Percentiles rank a stretch among this genome's conserved stretches.
Evolutionary conservation across 2,113 vertebrate species (phyloP).

Genomic region (Myocastor coypus): DNA sequence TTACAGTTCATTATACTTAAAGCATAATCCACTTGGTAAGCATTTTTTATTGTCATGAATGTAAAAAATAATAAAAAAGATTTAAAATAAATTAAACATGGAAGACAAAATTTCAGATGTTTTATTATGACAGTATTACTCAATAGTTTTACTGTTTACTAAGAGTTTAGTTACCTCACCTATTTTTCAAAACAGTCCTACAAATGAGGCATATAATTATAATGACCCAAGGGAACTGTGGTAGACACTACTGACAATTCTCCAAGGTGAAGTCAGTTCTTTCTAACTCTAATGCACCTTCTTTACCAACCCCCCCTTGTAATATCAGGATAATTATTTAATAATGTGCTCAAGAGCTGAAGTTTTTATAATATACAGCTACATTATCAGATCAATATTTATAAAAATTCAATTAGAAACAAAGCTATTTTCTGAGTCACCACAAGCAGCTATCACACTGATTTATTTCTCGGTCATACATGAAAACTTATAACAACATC

Average conservation of each 20-base stretch:
- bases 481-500: constrained; percentile 66
- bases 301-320: background rate
- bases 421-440: constrained; percentile 77
- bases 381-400: constrained; percentile 36
- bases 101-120: background rate
- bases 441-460: constrained; percentile 56
- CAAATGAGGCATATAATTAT: background rate
- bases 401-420: constrained; percentile 65
- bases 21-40: background rate
- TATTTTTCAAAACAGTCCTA: constrained; percentile 25
- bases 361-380: constrained; percentile 21
- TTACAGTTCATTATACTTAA: background rate
- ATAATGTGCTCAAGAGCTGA: background rate
- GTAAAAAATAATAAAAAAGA: background rate
- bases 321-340: background rate
- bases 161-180: background rate
- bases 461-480: constrained; percentile 63
- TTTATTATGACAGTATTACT: background rate
- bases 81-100: constrained; percentile 32
- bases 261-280: background rate
- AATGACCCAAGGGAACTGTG: background rate
- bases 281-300: background rate
- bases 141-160: background rate
- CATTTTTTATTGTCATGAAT: background rate
- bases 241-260: background rate